These are phyloP conservation scores for Pristionchus mayeri DNA, from an alignment of 2,888 invertebrate species.

Conservation along the genomic window DNA sequence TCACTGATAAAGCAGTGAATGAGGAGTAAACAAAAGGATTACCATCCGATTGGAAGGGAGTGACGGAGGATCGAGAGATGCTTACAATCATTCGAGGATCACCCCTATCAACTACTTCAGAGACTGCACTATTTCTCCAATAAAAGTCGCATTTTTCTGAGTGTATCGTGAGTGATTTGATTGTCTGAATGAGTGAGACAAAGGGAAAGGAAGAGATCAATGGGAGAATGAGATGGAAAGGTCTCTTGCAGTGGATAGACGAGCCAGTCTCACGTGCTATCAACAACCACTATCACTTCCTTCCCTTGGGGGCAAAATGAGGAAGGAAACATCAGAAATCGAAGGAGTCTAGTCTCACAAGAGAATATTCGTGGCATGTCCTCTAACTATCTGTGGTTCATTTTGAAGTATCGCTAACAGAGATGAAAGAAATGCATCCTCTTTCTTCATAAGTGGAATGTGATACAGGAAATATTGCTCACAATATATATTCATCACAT, in stretches of 20 bases:
- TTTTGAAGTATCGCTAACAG: background rate
- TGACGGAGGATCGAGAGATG: background rate
- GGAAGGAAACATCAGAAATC: background rate
- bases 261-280: background rate
- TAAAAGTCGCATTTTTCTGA: no score
- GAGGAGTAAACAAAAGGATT: conserved; percentile 22
- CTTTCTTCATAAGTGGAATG: no score
- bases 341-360: conserved; percentile 5
- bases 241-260: background rate
- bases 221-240: no score
- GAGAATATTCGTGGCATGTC: background rate
- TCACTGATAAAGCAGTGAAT: background rate
- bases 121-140: no score
- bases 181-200: no score
- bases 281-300: background rate
- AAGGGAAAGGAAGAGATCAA: no score
- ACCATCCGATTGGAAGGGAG: background rate
- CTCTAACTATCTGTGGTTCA: background rate
- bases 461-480: no score
- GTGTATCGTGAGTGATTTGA: no score
- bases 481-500: background rate
- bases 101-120: no score
- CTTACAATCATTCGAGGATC: background rate
- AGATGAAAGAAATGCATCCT: no score
- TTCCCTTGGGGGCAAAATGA: background rate